Evolutionary conservation across 2,888 invertebrate genomes (phyloP), one percentile per base, ranked within the genome.

Genomic region (Idaea dimidiata): DNA sequence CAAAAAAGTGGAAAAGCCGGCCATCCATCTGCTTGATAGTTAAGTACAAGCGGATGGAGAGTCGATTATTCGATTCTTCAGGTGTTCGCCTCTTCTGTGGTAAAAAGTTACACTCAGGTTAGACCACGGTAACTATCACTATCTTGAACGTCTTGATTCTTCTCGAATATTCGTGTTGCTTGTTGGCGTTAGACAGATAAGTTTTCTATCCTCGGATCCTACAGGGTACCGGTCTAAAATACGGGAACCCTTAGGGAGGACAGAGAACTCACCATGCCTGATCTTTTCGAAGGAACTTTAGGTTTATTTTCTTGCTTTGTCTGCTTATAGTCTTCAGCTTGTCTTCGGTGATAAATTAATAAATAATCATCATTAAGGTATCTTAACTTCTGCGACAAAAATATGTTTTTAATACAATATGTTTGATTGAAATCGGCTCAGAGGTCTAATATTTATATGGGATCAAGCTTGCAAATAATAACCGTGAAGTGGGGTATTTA

Each of bases 141-240:
- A 10, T 33, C 8, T 33, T 33, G 33, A 33, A 8, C 10, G 8
- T 1, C 43, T 43, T 43, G 43, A 24, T 24, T 43, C 43, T 43
- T 43, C 43, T 24, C 24, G 5, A 24, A 24, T 3, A 5, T 43
- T 43, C 14, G 10, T 43, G 43, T 43, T 43, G 43, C 8, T 43
- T 43, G 43, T 43, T 8, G 43, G 10, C 3, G 3, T 3, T 10
- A 43, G 43, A 43, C 43, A 43, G 43, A 24, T 24, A 24, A 24
- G 53, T 67, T 62, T 60, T 62, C 70, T 67, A 69, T 59, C 63
- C 66, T 67, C 67, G 70, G 70, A 67, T 69, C 62, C 65, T 69
- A 66, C 70, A 70, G 70, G 70, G 70, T 70, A 69, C 68, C 67
- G 18, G 17, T 33, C 24, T 0, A 0, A 17, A 10, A 8, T 16